A percentile compares a stretch with the other conserved stretches of the same genome.
Evolutionary conservation across 2,797 vertebrate species (phyloP).

Genomic region (Anableps anableps): DNA sequence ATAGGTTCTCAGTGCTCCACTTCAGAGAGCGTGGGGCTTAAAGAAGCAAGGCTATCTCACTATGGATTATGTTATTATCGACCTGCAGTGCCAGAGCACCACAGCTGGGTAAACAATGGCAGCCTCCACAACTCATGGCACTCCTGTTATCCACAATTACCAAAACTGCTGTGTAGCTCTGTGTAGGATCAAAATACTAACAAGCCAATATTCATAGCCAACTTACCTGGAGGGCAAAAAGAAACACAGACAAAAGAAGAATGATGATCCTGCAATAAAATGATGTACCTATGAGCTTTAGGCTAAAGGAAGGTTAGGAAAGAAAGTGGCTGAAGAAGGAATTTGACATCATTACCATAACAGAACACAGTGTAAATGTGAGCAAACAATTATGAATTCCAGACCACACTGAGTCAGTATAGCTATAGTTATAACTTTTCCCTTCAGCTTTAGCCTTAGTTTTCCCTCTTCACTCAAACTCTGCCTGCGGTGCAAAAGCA

Average conservation of each 20-base stretch:
- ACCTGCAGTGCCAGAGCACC: constrained; percentile 71
- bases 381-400: constrained; percentile 62
- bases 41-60: constrained; percentile 76
- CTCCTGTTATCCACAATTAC: constrained; percentile 65
- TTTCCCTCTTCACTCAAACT: constrained; percentile 44
- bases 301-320: constrained; percentile 23
- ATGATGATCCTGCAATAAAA: constrained; percentile 49
- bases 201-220: constrained; percentile 45
- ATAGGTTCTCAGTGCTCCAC: constrained; percentile 74
- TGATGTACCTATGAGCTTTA: constrained; percentile 52
- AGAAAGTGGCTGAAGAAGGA: constrained; percentile 42
- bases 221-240: constrained; percentile 40
- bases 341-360: constrained; percentile 62
- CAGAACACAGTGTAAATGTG: constrained; percentile 57
- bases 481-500: constrained; percentile 40
- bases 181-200: constrained; percentile 58
- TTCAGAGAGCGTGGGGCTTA: constrained; percentile 75
- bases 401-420: constrained; percentile 47
- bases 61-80: constrained; percentile 83
- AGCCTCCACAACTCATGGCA: constrained; percentile 62
- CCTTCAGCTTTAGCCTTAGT: constrained; percentile 41
- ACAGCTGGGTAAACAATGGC: constrained; percentile 79
- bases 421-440: constrained; percentile 45
- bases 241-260: constrained; percentile 26
- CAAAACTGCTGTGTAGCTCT: constrained; percentile 60